phyloP scores from a whole-genome alignment of 2,113 vertebrate species.

The Pantherophis guttatus region DNA sequence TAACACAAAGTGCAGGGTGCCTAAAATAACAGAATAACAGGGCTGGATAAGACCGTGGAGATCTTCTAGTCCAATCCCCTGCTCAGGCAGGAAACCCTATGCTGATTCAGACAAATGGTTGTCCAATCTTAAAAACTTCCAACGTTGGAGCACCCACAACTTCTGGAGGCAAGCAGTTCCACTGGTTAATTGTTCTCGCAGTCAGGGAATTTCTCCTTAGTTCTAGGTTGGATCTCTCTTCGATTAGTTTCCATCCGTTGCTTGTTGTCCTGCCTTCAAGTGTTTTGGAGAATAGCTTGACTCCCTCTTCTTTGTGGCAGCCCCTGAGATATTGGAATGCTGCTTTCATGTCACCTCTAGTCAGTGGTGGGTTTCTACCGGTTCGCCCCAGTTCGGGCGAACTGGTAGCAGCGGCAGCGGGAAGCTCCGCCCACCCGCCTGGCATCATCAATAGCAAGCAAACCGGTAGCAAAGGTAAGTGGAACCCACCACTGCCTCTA shows the following conservation, averaged over 20 bases:
- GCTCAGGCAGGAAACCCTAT: not conserved
- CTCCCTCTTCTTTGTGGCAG: not conserved
- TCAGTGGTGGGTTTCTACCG: too few species aligned
- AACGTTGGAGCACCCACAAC: not conserved
- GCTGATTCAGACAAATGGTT: not conserved
- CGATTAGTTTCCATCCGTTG: not conserved
- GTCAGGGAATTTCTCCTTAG: not conserved
- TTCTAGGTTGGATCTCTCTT: too few species aligned
- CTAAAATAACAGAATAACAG: not conserved
- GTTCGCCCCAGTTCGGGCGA: too few species aligned
- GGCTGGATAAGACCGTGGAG: not conserved
- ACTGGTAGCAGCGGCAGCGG: too few species aligned
- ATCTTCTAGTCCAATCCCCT: not conserved
- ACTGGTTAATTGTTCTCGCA: not conserved
- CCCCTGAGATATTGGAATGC: too few species aligned
- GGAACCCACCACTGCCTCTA: too few species aligned
- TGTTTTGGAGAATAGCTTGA: not conserved
- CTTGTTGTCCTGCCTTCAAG: not conserved
- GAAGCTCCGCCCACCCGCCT: too few species aligned
- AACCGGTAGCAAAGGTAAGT: too few species aligned
- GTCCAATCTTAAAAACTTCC: not conserved
- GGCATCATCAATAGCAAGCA: too few species aligned
- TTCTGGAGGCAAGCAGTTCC: not conserved
- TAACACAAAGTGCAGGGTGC: not conserved
- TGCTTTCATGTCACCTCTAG: too few species aligned